These are phyloP conservation scores for Verasper variegatus DNA, from an alignment of 2,113 vertebrate species.

Conservation along the genomic window DNA sequence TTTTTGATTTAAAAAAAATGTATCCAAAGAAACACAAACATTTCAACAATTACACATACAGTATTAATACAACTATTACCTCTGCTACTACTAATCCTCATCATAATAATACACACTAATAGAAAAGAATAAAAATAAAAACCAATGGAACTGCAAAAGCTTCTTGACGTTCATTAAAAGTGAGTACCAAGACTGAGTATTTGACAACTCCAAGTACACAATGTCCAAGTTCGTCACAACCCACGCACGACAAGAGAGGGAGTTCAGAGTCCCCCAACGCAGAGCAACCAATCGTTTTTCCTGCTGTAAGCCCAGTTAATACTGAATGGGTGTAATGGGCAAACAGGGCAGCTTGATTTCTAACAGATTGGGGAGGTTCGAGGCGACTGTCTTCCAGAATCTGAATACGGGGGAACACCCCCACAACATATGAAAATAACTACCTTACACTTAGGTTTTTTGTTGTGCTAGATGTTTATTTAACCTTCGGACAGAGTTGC, in stretches of 20 bases:
- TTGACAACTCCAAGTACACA: background rate
- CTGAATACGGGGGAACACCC: too few species aligned
- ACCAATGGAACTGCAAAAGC: background rate
- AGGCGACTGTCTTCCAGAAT: too few species aligned
- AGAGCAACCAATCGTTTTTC: background rate
- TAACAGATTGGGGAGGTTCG: too few species aligned
- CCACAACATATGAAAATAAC: background rate
- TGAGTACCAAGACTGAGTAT: background rate
- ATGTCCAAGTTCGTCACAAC: background rate
- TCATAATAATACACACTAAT: background rate
- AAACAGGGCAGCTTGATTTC: too few species aligned
- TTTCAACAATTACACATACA: too few species aligned
- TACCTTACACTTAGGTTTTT: background rate
- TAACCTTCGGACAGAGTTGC: background rate
- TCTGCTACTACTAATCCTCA: too few species aligned
- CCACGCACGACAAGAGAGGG: too few species aligned
- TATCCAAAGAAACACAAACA: too few species aligned
- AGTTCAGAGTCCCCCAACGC: too few species aligned
- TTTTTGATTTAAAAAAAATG: too few species aligned
- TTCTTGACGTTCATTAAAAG: background rate
- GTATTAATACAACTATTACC: too few species aligned
- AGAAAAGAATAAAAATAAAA: background rate
- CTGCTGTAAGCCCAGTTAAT: background rate
- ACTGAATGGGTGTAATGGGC: background rate
- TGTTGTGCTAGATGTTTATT: background rate